These are phyloP conservation scores for Cheilosia grossa DNA, from an alignment of 2,888 invertebrate genomes.

Conservation along the genomic window DNA sequence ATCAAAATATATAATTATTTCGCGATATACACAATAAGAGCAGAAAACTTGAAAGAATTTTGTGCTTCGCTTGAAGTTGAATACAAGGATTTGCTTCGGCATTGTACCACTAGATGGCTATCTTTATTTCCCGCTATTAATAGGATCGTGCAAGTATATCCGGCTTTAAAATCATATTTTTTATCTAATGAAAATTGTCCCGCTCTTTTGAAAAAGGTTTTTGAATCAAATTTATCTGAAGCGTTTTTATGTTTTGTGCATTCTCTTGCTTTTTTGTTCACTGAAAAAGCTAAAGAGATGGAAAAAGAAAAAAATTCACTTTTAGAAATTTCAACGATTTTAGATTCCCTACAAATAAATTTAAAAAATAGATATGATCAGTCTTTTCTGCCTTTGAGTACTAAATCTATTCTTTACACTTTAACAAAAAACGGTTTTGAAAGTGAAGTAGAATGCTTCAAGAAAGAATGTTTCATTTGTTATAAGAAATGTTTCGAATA, in stretches of 20 bases:
- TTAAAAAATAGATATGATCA: conserved; percentile 17
- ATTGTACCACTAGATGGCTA: no score
- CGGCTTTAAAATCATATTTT: no score
- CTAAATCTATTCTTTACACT: conserved; percentile 13
- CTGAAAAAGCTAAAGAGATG: conserved; percentile 18
- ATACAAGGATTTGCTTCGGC: no score
- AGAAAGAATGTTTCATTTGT: conserved; percentile 19
- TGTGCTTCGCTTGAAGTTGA: no score
- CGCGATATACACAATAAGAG: no score
- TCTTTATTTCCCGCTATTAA: no score
- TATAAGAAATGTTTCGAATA: conserved; percentile 6
- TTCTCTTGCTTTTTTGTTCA: conserved; percentile 10
- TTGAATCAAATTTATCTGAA: no score
- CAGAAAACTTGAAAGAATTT: no score
- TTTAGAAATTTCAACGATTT: conserved; percentile 4
- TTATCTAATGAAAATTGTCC: no score
- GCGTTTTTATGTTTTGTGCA: not conserved
- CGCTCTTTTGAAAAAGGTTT: no score
- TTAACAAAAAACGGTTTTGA: conserved; percentile 23
- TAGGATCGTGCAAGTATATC: no score
- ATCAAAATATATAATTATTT: no score
- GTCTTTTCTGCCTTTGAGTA: conserved; percentile 18
- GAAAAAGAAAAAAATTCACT: conserved; percentile 23
- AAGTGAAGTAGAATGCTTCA: conserved; percentile 11
- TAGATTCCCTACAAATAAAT: conserved; percentile 12